A percentile compares a stretch with the other conserved stretches of the same genome.
Conservation (phyloP, 2,113 vertebrate species). For the Tachysurus vachellii region DNA sequence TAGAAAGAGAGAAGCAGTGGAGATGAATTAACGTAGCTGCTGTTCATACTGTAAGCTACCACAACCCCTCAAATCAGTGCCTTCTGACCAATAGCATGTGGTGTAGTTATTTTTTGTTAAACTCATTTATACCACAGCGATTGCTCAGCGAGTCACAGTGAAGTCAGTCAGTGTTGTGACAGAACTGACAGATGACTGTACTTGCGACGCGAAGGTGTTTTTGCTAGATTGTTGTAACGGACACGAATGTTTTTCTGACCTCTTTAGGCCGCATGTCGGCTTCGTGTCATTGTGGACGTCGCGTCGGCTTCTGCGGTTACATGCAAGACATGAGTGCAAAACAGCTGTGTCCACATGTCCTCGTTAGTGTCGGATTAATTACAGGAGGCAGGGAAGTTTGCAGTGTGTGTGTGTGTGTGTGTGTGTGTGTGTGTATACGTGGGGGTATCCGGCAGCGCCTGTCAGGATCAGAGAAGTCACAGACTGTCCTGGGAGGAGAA, state of each 20-base stretch:
- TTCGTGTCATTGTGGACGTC: background rate
- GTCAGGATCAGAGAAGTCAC: slow-evolving; percentile 36
- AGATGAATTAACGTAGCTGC: too few relatives aligned
- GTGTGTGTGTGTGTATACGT: slow-evolving; percentile 26
- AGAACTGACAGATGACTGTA: background rate
- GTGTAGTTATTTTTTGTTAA: background rate
- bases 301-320: background rate
- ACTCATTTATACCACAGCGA: background rate
- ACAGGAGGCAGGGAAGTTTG: slow-evolving; percentile 22
- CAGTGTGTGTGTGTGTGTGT: background rate
- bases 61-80: too few relatives aligned
- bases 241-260: slow-evolving; percentile 18
- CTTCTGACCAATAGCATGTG: background rate
- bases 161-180: background rate
- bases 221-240: background rate
- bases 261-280: background rate
- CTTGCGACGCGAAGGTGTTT: background rate
- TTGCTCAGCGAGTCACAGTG: background rate
- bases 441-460: slow-evolving; percentile 35
- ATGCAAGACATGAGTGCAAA: slow-evolving; percentile 46
- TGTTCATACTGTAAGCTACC: too few relatives aligned
- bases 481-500: slow-evolving; percentile 43
- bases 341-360: slow-evolving; percentile 53
- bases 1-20: too few relatives aligned
- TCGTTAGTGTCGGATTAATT: slow-evolving; percentile 59